Evolutionary conservation across 2,113 vertebrate species (phyloP), one percentile per base, ranked within the genome.

Genomic region (Orientallactaga bullata): DNA sequence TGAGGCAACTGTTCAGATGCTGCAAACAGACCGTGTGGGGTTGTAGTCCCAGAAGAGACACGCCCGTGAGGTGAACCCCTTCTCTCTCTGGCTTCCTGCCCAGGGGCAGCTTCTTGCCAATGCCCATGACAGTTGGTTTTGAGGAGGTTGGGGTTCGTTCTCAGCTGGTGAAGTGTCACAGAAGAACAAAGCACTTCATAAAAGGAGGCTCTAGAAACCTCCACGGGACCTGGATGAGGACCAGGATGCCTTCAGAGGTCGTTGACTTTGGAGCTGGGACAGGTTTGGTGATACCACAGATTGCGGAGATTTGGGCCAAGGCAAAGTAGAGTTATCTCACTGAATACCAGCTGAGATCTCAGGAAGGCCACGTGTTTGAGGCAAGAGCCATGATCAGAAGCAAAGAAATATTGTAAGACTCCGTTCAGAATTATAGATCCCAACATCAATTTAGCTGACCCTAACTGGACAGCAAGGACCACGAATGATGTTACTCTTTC

Each of bases 31-130:
- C 23, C 58, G 61, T 23, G 1, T 17, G 68, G 47, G n/a, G 30
- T 91, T 37, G 7, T 85, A 39, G 86, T 87, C 58, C 69, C n/a
- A 73, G 71, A 66, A 72, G 88, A 78, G 58, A 76, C 32, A 68
- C 35, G 65, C 16, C 13, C 10, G 23, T 4, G 35, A 28, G n/a
- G 21, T 79, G 24, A 79, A 60, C 20, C 68, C 55, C 7, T 69
- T 77, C 76, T 74, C 93, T 68, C 77, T 28, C 79, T 77, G 89
- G 26, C 32, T 47, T 76, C 90, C 61, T 55, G 66, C 51, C 58
- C 8, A 0, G 7, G 21, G 30, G 7, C 5, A 42, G 42, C 65
- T 39, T 79, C n/a, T 65, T 26, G 4, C 5, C 21, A 73, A 16
- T 7, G 17, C 30, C 8, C 42, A 18, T 51, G 3, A 4, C 11